Evolutionary conservation across 2,113 vertebrate genomes (phyloP), one percentile per base, ranked within the genome.

Genomic region (Cephalopholis sonnerati): DNA sequence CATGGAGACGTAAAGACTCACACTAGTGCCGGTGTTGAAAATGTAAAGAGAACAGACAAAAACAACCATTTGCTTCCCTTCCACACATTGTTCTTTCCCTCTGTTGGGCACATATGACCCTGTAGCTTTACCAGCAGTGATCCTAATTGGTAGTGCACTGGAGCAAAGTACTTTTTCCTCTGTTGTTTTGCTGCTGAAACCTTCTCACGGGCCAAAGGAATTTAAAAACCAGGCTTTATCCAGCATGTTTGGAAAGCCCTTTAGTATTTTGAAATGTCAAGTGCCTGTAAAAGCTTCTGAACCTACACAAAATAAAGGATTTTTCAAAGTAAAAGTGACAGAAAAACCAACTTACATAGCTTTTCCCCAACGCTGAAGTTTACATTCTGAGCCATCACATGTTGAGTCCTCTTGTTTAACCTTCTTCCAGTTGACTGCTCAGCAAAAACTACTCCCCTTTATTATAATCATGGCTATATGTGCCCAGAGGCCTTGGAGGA

Each of bases 91-190:
- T 59, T 74, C 7, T 66, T 69, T 53, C 5, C 20, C 39, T 63
- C 27, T 24, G 22, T 39, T 65, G 59, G 12, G 4, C 51, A 61
- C 50, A 46, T 24, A 10, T 7, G 57, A 53, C 10, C 36, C 10
- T 70, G 66, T 39, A 68, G 68, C 44, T 79, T 41, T 44, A 61
- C 24, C 39, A 74, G 20, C 61, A 65, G 25, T 79, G 82, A 85
- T 81, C 71, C 65, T 29, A 32, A 77, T 0, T 58, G 71, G 18
- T 65, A 81, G 24, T 6, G 71, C 50, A 63, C 32, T 2, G 5
- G 71, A 83, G 46, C 87, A 90, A 82, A 85, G 81, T 92, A 82
- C 74, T 27, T 71, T 89, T 81, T 72, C 18, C 18, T 44, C 74
- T 39, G 58, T 78, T 85, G 75, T 87, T 88, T 36, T 71, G 41